Percentiles rank a stretch among this genome's conserved stretches.
These are phyloP conservation scores for Epizoanthus rinbou DNA, from an alignment of 92 coral and sea anemone species.

Conservation along the genomic window DNA sequence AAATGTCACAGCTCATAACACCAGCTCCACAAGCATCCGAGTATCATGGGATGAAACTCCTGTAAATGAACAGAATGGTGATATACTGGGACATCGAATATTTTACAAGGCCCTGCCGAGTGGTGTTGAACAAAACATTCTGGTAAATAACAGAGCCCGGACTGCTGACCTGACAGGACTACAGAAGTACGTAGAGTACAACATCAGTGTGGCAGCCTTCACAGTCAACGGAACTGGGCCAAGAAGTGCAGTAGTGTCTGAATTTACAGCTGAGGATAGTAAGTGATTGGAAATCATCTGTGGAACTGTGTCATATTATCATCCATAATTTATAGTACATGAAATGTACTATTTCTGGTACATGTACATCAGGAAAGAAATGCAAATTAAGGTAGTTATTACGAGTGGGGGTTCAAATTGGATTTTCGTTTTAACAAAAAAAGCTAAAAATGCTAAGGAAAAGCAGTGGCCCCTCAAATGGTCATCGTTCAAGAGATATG, in stretches of 20 bases:
- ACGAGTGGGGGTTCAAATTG: no score
- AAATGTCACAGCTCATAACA: not conserved
- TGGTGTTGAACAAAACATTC: constrained; percentile 7
- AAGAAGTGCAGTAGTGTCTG: constrained; percentile 10
- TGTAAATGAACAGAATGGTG: not conserved
- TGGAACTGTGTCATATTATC: no score
- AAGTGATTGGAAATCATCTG: not conserved
- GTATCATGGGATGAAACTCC: constrained; percentile 7
- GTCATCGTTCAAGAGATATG: no score
- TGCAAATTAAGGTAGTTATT: no score
- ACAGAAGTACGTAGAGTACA: constrained; percentile 14
- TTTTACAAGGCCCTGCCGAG: constrained; percentile 28
- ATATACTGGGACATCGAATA: not conserved
- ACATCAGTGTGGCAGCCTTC: constrained; percentile 28
- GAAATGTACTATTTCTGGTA: no score
- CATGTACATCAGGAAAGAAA: no score
- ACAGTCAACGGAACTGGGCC: constrained; percentile 3
- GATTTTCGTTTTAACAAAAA: no score
- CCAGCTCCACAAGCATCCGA: constrained; percentile 16
- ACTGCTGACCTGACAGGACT: constrained; percentile 11
- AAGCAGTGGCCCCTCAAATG: no score
- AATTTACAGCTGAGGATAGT: constrained; percentile 20
- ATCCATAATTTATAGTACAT: no score
- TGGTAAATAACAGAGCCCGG: not conserved
- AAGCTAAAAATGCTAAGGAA: no score